Conservation (phyloP, 2,888 invertebrate species). For the Mythimna impura region DNA sequence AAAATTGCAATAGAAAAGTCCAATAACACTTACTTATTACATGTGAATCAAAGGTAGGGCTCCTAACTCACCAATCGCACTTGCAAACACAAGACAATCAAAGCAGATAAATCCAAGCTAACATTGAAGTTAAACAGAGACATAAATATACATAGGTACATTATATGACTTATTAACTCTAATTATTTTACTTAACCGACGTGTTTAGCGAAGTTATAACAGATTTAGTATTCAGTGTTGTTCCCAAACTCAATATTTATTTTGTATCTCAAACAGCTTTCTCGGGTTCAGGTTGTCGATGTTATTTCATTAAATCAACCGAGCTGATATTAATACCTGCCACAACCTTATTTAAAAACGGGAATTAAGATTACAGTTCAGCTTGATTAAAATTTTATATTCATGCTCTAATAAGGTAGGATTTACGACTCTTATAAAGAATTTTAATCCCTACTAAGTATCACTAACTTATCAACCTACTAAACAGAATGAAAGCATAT, state of each 20-base stretch:
- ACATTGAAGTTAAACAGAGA: background rate
- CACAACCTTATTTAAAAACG: constrained; percentile 3
- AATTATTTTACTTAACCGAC: background rate
- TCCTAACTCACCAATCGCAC: background rate
- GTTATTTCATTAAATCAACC: constrained; percentile 23
- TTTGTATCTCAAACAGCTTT: constrained; percentile 21
- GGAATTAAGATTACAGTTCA: constrained; percentile 8
- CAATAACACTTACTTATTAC: too few species aligned
- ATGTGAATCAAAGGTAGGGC: too few species aligned
- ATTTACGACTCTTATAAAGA: too few species aligned
- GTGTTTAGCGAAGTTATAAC: constrained; percentile 5
- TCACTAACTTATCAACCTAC: too few species aligned
- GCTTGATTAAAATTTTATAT: background rate
- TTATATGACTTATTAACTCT: background rate
- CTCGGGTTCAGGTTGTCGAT: background rate
- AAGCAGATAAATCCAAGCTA: background rate
- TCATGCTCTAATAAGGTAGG: too few species aligned
- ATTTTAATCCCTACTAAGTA: too few species aligned
- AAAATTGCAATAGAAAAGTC: too few species aligned
- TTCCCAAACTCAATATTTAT: constrained; percentile 32
- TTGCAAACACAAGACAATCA: background rate
- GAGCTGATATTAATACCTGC: constrained; percentile 4
- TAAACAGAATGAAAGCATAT: too few species aligned
- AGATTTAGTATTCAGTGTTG: constrained; percentile 23
- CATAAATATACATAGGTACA: background rate